These are phyloP conservation scores for Phrynocephalus forsythii DNA, from an alignment of 2,797 vertebrate genomes.

Conservation along the genomic window DNA sequence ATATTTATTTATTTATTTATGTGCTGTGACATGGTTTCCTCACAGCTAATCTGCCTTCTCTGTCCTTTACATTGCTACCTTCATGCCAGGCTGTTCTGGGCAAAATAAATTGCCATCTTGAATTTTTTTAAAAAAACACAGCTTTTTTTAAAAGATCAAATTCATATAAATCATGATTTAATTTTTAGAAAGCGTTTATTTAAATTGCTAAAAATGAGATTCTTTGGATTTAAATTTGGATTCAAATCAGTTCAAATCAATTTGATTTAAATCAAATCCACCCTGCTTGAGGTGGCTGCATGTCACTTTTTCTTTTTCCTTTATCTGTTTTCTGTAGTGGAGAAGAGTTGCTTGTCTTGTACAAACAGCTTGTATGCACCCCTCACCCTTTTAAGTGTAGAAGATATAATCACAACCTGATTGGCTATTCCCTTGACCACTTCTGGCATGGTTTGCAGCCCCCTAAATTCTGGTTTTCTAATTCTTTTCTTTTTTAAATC, in stretches of 20 bases:
- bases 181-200: too few species aligned
- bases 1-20: too few species aligned
- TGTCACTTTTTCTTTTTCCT: too few species aligned
- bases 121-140: too few species aligned
- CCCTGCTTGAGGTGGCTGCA: neutral
- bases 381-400: neutral
- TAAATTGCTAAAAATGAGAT: too few species aligned
- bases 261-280: too few species aligned
- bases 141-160: too few species aligned
- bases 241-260: too few species aligned
- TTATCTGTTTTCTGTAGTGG: neutral
- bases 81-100: neutral
- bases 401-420: neutral
- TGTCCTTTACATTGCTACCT: too few species aligned
- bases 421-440: neutral
- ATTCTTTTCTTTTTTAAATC: neutral
- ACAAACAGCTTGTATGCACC: neutral
- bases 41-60: neutral
- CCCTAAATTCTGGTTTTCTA: neutral
- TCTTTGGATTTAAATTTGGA: too few species aligned
- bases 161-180: too few species aligned
- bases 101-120: neutral
- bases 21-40: neutral
- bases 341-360: neutral
- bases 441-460: neutral